These are phyloP conservation scores for Macquaria australasica DNA, from an alignment of 2,113 vertebrate species.

Conservation along the genomic window DNA sequence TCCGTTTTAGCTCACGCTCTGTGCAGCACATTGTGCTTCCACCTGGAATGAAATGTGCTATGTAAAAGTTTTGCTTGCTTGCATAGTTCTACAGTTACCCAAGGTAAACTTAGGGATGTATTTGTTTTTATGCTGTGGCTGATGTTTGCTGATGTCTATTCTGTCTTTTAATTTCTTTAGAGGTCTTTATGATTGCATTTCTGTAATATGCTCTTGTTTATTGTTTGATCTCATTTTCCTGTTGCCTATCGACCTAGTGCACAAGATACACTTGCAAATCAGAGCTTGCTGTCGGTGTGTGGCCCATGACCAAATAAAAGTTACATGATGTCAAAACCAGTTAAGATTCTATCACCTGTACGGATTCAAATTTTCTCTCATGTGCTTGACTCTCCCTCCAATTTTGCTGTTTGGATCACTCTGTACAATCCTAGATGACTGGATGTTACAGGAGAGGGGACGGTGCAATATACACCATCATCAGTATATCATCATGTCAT, in stretches of 20 bases:
- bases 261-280: background rate
- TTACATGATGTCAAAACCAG: background rate
- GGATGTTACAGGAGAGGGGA: background rate
- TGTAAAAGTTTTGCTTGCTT: too few relatives aligned
- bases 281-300: background rate
- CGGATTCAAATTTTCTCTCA: too few relatives aligned
- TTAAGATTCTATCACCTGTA: too few relatives aligned
- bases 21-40: too few relatives aligned
- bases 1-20: too few relatives aligned
- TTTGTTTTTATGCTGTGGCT: background rate
- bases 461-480: background rate
- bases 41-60: too few relatives aligned
- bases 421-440: background rate
- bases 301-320: background rate
- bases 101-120: background rate
- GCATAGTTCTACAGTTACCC: background rate
- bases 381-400: too few relatives aligned
- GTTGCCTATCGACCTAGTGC: background rate
- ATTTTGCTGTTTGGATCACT: background rate
- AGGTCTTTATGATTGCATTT: background rate
- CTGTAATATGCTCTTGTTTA: background rate
- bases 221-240: background rate
- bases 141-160: background rate
- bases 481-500: background rate
- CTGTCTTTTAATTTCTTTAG: background rate